Evolutionary conservation across 1,140 invertebrate genomes (phyloP).

Genomic region (Prorops nasuta): DNA sequence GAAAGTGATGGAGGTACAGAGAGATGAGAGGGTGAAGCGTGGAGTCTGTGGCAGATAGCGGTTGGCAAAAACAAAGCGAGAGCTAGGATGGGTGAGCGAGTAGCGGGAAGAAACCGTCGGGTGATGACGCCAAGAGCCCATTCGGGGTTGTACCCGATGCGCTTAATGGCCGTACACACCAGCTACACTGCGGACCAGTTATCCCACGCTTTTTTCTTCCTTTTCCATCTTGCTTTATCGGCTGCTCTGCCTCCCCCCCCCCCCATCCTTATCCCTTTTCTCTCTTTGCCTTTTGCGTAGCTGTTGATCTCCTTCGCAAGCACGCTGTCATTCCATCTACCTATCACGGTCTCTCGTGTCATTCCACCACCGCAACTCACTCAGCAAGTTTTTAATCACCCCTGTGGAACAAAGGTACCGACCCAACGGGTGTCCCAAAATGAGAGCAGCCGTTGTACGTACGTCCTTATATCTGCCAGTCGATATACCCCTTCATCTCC

Average conservation of each 20-base stretch:
- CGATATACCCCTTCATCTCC: too few relatives aligned
- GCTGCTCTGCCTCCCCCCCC: not conserved
- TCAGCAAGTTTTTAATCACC: slow-evolving; percentile 41
- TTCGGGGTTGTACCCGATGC: slow-evolving; percentile 23
- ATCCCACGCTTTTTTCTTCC: slow-evolving; percentile 11
- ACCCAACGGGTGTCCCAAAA: slow-evolving; percentile 25
- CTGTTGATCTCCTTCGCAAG: not conserved
- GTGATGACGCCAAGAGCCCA: slow-evolving; percentile 24
- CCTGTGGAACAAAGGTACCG: slow-evolving; percentile 28
- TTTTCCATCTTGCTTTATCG: slow-evolving; percentile 1
- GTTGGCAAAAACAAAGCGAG: not conserved
- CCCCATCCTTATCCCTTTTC: slow-evolving; percentile 8
- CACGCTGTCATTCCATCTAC: not conserved
- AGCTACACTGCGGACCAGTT: slow-evolving; percentile 22
- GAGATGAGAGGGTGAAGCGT: too few relatives aligned
- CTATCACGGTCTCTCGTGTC: slow-evolving; percentile 7
- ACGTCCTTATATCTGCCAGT: too few relatives aligned
- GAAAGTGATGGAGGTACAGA: too few relatives aligned
- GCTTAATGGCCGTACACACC: slow-evolving; percentile 28
- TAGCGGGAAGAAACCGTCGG: slow-evolving; percentile 19
- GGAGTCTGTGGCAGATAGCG: too few relatives aligned
- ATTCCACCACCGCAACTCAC: slow-evolving; percentile 18
- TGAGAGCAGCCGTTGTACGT: too few relatives aligned
- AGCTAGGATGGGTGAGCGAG: not conserved
- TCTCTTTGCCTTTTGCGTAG: too few relatives aligned